Conservation (phyloP, 2,888 invertebrate species). For the Horisme vitalbata region DNA sequence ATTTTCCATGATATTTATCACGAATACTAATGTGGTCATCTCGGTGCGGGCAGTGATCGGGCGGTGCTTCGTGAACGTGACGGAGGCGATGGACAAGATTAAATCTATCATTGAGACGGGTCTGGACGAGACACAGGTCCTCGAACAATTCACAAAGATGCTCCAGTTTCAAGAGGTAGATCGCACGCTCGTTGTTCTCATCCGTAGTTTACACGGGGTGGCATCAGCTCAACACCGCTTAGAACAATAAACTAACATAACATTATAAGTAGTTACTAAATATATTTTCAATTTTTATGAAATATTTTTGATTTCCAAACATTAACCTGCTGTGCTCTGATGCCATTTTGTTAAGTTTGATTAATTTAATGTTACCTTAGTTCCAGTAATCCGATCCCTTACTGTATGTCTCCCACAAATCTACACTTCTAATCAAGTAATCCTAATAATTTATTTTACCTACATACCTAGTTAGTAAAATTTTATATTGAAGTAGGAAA, state of each 20-base stretch:
- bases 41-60: slow-evolving; percentile 60
- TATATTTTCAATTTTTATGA: too few species aligned
- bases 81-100: slow-evolving; percentile 45
- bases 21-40: slow-evolving; percentile 34
- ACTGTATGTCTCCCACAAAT: too few species aligned
- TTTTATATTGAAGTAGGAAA: too few species aligned
- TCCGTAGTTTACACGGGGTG: slow-evolving; percentile 2
- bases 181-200: slow-evolving; percentile 26
- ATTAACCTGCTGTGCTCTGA: too few species aligned
- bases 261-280: too few species aligned
- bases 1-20: slow-evolving; percentile 22
- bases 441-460: too few species aligned
- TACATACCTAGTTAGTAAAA: too few species aligned
- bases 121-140: slow-evolving; percentile 46
- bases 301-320: too few species aligned
- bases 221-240: slow-evolving; percentile 1
- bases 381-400: too few species aligned
- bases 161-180: slow-evolving; percentile 66
- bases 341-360: too few species aligned
- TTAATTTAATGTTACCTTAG: too few species aligned
- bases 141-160: slow-evolving; percentile 51
- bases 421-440: too few species aligned
- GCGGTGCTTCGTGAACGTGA: slow-evolving; percentile 66
- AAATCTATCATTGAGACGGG: slow-evolving; percentile 30
- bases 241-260: not conserved